Evolutionary conservation across 2,888 invertebrate genomes (phyloP).

Genomic region (Leptopterna dolabrata): DNA sequence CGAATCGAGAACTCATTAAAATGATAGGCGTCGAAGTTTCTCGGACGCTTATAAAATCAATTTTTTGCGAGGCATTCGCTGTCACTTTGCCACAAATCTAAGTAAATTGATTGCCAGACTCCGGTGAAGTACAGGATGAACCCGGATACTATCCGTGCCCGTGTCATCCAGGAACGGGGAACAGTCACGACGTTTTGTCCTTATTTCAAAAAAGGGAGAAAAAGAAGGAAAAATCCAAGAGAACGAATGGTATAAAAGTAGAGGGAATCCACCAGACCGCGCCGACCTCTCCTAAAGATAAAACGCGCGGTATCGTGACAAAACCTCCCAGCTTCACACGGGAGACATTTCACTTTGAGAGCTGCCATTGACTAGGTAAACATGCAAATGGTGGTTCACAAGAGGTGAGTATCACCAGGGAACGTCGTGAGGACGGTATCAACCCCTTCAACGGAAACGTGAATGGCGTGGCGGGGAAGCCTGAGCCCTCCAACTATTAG

Average conservation of each 20-base stretch:
- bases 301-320: constrained; percentile 44
- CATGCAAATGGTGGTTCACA: constrained; percentile 51
- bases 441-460: constrained; percentile 43
- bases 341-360: constrained; percentile 54
- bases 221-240: background rate
- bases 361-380: constrained; percentile 52
- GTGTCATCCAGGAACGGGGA: background rate
- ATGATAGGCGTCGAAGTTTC: no score
- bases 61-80: no score
- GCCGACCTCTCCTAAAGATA: constrained; percentile 3
- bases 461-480: constrained; percentile 43
- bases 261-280: constrained; percentile 20
- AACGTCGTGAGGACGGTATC: constrained; percentile 46
- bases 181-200: constrained; percentile 29
- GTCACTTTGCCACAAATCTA: background rate
- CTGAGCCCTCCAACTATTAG: constrained; percentile 12
- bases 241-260: background rate
- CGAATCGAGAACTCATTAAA: no score
- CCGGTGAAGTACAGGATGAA: background rate
- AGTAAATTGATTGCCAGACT: background rate
- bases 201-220: background rate
- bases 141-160: constrained; percentile 12
- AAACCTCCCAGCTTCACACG: constrained; percentile 28
- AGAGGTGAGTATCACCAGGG: constrained; percentile 13
- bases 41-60: no score